phyloP scores from a whole-genome alignment of 2,888 invertebrate species.

The Melieria omissa region DNA sequence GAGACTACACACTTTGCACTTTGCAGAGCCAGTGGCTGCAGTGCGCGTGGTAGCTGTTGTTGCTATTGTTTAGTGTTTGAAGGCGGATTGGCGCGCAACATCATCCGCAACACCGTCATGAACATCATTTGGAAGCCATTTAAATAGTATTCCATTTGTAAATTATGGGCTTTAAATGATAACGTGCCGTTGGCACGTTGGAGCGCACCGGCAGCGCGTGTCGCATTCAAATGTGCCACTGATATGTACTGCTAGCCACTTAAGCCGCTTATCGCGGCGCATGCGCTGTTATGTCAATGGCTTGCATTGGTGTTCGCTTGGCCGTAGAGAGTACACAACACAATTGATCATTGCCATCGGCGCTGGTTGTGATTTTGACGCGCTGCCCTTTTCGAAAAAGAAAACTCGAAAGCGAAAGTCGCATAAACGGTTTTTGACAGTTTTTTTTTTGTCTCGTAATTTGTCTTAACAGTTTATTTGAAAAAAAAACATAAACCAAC shows the following conservation, averaged over 20 bases:
- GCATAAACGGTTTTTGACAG: conserved; percentile 8
- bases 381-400: conserved; percentile 44
- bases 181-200: conserved; percentile 14
- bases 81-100: neutral
- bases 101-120: neutral
- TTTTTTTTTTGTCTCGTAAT: conserved; percentile 8
- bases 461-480: neutral
- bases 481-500: neutral
- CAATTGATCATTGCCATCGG: conserved; percentile 15
- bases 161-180: neutral
- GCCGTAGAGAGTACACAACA: neutral
- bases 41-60: neutral
- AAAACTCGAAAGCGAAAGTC: conserved; percentile 48
- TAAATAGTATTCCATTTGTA: neutral
- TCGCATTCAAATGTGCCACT: conserved; percentile 18
- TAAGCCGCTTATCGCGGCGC: neutral
- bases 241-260: neutral
- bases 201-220: conserved; percentile 14
- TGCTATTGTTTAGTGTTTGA: neutral
- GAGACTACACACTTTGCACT: conserved; percentile 10
- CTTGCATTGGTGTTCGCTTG: neutral
- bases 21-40: neutral
- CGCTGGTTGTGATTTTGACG: neutral
- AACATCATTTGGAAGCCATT: neutral
- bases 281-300: conserved; percentile 22